Base-by-base conservation (phyloP, 2,797 vertebrate genomes). In the Phaenicophaeus curvirostris region DNA sequence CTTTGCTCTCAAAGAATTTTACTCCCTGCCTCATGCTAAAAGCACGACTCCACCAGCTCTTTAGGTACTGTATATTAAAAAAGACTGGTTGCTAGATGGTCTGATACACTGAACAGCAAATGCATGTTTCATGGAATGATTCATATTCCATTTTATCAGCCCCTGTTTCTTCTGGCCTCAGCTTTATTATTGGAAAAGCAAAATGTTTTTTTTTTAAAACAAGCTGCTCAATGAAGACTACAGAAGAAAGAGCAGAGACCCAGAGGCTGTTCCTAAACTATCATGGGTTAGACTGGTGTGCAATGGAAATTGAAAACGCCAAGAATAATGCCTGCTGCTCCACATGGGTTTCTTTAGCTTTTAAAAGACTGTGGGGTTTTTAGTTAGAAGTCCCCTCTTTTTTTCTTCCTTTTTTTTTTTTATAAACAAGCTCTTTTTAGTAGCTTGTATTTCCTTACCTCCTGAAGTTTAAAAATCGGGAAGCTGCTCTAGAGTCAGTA, bases 341-440 rank as follows among this genome's bases (percentile, higher is more conserved):
- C 54, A 30, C 13, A 48, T 30, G 15, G 11, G 9, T 35, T 62
- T 3, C 25, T 85, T 48, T 13, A 33, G 9, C 23, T 46, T 73
- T 79, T 1, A 37, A 53, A 41, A 75, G 19, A 15, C 0, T 3
- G 33, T 6, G 6, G 0, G 1, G 31, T 35, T 66, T 51, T 53
- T 16, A 79, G 42, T 13, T 68, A 11, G 24, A 76, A 72, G 51
- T 55, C 12, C 6, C 5, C 27, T 57, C 28, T 33, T 61, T 41
- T 48, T 4, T 14, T 3, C 27, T 37, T 21, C 46, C 9, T 24
- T 51, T 33, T 9, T 30, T 6, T 2, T 21, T 25, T 23, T 51
- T 76, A 59, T 15, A 46, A 74, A 51, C 13, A 33, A 61, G 19
- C 53, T 80, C 17, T 83, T 75, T 72, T 21, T 30, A 65, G 30